Conservation (phyloP, 2,797 vertebrate genomes). For the Lophotriccus pileatus region DNA sequence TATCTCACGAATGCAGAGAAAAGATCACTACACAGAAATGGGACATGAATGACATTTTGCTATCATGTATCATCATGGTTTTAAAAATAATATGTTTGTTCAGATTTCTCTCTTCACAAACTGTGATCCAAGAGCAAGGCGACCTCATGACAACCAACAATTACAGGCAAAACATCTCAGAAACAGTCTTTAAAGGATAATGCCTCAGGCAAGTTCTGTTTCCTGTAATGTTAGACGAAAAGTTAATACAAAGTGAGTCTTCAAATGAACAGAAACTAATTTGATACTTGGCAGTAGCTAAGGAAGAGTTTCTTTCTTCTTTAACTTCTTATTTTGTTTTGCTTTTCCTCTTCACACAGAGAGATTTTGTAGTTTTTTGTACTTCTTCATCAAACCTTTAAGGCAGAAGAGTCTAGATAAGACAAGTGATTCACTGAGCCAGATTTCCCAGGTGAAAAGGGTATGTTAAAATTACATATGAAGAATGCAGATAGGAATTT, state of each 20-base stretch:
- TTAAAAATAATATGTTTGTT: conserved; percentile 68
- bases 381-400: conserved; percentile 14
- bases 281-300: conserved; percentile 69
- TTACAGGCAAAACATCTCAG: conserved; percentile 66
- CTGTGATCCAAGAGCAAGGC: conserved; percentile 63
- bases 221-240: conserved; percentile 68
- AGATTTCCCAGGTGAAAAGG: conserved; percentile 31
- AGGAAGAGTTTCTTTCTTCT: conserved; percentile 51
- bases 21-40: conserved; percentile 25
- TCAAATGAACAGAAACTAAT: conserved; percentile 77
- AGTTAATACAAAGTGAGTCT: conserved; percentile 74
- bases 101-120: conserved; percentile 59
- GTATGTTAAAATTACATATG: background rate
- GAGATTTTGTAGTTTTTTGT: conserved; percentile 14
- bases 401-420: conserved; percentile 8
- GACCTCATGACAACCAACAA: conserved; percentile 71
- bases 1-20: conserved; percentile 52
- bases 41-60: conserved; percentile 48
- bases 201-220: conserved; percentile 71
- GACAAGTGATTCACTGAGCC: conserved; percentile 11
- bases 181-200: conserved; percentile 70
- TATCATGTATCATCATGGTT: conserved; percentile 52
- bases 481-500: conserved; percentile 26
- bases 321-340: conserved; percentile 39
- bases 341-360: conserved; percentile 14